These are phyloP conservation scores for Merodon equestris DNA, from an alignment of 2,888 invertebrate species.

Conservation along the genomic window DNA sequence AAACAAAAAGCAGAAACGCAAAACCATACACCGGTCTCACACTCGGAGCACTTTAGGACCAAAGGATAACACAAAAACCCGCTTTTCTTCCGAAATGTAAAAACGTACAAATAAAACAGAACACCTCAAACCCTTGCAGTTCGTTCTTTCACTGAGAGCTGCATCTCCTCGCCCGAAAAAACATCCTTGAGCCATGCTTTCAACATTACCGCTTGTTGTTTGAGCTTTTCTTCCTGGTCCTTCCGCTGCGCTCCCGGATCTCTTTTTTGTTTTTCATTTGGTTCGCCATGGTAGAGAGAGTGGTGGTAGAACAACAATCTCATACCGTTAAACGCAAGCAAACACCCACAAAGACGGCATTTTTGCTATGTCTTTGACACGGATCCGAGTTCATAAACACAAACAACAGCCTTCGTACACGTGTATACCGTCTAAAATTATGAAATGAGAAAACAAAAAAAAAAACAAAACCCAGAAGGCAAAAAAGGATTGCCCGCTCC, in stretches of 20 bases:
- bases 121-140: conserved; percentile 39
- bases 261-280: background rate
- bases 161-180: conserved; percentile 29
- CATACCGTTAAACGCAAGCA: conserved; percentile 38
- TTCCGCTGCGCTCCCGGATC: background rate
- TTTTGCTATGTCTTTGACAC: conserved; percentile 40
- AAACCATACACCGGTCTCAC: no score
- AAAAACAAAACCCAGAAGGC: no score
- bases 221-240: conserved; percentile 5
- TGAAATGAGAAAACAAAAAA: background rate
- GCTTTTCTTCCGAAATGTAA: conserved; percentile 28
- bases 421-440: background rate
- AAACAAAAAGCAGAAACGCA: conserved; percentile 5
- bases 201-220: conserved; percentile 49
- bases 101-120: conserved; percentile 15
- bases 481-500: no score
- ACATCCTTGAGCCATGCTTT: conserved; percentile 48
- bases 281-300: background rate
- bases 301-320: conserved; percentile 9
- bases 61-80: conserved; percentile 51
- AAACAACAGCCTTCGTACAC: background rate
- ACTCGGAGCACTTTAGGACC: conserved; percentile 6
- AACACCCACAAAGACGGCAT: conserved; percentile 34
- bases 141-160: conserved; percentile 3
- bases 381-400: conserved; percentile 10